Evolutionary conservation across 2,113 vertebrate genomes (phyloP).

Genomic region (Melanostigma gelatinosum): DNA sequence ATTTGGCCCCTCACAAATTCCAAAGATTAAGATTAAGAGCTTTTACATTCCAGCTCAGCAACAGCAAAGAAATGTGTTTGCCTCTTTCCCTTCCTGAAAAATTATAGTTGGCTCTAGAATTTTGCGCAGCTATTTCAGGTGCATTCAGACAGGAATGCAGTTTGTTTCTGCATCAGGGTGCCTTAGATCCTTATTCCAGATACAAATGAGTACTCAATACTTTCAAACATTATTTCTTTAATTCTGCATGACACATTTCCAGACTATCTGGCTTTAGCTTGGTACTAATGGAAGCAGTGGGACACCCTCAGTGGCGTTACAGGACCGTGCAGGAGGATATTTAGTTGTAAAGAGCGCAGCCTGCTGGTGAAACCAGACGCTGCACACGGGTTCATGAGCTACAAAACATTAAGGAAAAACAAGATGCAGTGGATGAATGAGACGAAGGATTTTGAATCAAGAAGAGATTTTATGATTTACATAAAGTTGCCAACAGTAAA

Average conservation of each 20-base stretch:
- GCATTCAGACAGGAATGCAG: neutral
- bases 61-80: slow-evolving; percentile 20
- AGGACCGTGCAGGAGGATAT: neutral
- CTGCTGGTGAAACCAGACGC: slow-evolving; percentile 47
- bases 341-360: slow-evolving; percentile 40
- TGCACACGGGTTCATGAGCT: neutral
- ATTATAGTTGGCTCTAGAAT: neutral
- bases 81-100: slow-evolving; percentile 1
- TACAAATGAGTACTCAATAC: neutral
- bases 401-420: neutral
- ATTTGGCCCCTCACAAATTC: slow-evolving; percentile 56
- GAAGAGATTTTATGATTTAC: neutral
- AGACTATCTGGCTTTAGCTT: neutral
- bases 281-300: neutral
- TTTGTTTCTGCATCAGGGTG: neutral
- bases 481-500: neutral
- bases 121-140: neutral
- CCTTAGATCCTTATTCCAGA: neutral
- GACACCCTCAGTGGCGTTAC: neutral
- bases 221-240: neutral
- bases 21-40: slow-evolving; percentile 72
- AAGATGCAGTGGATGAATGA: neutral
- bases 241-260: neutral
- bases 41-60: slow-evolving; percentile 68
- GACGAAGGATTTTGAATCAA: neutral